Conservation (phyloP, 2,113 vertebrate genomes). For the Phainopepla nitens region DNA sequence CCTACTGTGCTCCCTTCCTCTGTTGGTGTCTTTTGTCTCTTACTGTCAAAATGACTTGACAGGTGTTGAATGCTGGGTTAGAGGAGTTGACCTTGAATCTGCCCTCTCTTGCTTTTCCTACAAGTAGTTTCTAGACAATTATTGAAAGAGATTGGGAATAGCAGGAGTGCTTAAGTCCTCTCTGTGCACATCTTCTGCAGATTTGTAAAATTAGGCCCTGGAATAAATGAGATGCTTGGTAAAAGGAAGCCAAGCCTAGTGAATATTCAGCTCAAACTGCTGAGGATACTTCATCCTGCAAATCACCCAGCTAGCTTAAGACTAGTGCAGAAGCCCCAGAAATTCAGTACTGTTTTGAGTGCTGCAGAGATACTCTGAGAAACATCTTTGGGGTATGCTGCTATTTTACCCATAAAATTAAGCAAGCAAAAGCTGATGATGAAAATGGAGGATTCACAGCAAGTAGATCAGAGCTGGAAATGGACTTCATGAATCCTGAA, state of each 20-base stretch:
- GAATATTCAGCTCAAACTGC: not conserved
- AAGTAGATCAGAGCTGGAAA: not conserved
- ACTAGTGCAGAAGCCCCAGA: not conserved
- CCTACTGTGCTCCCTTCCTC: not conserved
- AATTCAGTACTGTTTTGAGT: not conserved
- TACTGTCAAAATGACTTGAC: not conserved
- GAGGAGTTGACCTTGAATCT: not conserved
- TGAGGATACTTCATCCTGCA: not conserved
- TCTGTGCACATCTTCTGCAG: not conserved
- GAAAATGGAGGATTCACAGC: not conserved
- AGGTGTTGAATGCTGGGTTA: not conserved
- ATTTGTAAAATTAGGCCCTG: not conserved
- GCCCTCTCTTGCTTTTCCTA: not conserved
- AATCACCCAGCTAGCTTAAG: not conserved
- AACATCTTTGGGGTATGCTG: not conserved
- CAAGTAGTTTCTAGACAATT: not conserved
- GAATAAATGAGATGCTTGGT: not conserved
- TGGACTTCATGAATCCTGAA: not conserved
- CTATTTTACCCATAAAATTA: not conserved
- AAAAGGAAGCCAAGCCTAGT: not conserved
- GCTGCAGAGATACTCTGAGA: not conserved
- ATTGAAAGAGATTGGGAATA: not conserved
- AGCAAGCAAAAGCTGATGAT: not conserved
- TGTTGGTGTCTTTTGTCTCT: not conserved
- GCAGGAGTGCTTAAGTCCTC: not conserved